Evolutionary conservation across 2,113 vertebrate genomes (phyloP).

Genomic region (Neopipo cinnamomea): DNA sequence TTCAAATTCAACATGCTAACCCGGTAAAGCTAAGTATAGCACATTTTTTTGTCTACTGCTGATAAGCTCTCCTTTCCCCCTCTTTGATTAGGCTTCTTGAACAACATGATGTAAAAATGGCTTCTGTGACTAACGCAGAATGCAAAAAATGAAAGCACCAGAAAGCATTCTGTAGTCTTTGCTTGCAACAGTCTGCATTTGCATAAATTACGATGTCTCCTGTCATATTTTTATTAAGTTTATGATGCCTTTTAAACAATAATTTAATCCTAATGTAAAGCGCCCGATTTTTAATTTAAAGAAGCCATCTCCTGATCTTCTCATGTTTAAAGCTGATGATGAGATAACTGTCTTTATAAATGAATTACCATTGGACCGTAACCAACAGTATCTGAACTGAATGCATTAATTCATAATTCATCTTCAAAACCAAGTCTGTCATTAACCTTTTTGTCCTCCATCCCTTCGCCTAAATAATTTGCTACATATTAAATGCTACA

Average conservation of each 20-base stretch:
- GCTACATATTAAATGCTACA: not conserved
- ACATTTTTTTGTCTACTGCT: not conserved
- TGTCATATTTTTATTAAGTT: not conserved
- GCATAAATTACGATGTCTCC: not conserved
- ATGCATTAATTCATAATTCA: constrained; percentile 20
- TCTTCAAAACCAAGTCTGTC: constrained; percentile 47
- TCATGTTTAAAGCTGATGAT: constrained; percentile 40
- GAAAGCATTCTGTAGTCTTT: not conserved
- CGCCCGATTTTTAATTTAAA: constrained; percentile 22
- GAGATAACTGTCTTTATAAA: constrained; percentile 34
- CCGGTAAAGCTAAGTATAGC: not conserved
- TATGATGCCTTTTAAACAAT: constrained; percentile 38
- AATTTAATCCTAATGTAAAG: constrained; percentile 28
- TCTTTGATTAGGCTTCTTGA: not conserved
- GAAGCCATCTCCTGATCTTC: constrained; percentile 11
- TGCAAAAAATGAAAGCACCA: not conserved
- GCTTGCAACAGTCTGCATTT: not conserved
- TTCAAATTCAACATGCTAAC: not conserved
- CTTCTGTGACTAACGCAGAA: not conserved
- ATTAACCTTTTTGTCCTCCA: constrained; percentile 53
- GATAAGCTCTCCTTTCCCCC: not conserved
- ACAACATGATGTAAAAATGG: not conserved
- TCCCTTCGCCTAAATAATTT: not conserved
- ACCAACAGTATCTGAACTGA: constrained; percentile 10
- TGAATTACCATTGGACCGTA: constrained; percentile 17